phyloP scores from a whole-genome alignment of 2,113 vertebrate species.

The Chaetops frenatus region DNA sequence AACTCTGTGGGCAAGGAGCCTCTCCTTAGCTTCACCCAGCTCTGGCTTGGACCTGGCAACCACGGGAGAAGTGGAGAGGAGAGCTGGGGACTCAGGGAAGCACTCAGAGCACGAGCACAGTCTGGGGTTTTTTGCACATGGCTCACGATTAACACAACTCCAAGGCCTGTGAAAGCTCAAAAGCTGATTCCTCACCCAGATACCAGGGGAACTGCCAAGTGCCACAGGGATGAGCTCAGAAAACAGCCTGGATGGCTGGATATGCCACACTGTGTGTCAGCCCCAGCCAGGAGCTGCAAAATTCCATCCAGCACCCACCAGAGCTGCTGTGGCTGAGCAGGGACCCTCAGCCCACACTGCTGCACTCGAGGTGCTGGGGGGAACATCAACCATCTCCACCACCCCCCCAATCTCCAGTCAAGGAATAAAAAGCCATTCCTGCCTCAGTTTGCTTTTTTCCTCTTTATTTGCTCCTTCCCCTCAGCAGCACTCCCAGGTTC shows the following conservation, averaged over 20 bases:
- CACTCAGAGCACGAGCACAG: background rate
- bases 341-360: background rate
- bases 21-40: background rate
- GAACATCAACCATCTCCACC: background rate
- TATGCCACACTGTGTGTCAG: accelerated
- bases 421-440: background rate
- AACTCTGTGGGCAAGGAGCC: background rate
- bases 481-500: background rate
- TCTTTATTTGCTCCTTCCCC: background rate
- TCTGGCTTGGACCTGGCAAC: background rate
- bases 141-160: background rate
- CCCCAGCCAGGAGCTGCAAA: accelerated
- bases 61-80: background rate
- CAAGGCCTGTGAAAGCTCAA: background rate
- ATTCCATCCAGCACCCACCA: accelerated
- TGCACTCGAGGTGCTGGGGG: background rate
- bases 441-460: background rate
- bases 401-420: background rate
- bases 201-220: background rate
- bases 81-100: background rate
- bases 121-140: background rate
- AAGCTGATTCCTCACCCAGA: background rate
- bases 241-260: background rate
- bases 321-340: background rate
- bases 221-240: background rate